phyloP scores from a whole-genome alignment of 2,113 vertebrate species.

The Fregata magnificens region DNA sequence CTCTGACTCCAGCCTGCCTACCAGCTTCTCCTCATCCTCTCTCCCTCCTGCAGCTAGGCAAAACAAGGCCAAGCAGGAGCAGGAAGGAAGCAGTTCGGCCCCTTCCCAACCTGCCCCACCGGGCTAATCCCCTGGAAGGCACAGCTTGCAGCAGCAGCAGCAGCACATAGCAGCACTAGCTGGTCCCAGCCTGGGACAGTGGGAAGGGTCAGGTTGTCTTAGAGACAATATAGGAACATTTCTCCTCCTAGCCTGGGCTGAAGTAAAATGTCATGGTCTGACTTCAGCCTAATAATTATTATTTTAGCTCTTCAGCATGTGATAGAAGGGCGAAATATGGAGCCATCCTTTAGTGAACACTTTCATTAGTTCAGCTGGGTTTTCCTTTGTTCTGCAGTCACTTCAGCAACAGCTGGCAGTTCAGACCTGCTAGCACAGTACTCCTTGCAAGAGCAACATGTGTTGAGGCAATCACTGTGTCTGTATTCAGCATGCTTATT shows the following conservation, averaged over 20 bases:
- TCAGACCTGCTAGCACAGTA: background rate
- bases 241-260: background rate
- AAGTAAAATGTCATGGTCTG: background rate
- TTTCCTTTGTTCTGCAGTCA: background rate
- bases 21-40: background rate
- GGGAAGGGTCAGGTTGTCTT: background rate
- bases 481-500: slow-evolving; percentile 19
- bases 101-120: background rate
- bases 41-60: background rate
- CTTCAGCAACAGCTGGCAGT: background rate
- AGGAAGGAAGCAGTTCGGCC: background rate
- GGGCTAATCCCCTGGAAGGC: background rate
- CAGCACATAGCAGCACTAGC: background rate
- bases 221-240: background rate
- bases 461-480: slow-evolving; percentile 16
- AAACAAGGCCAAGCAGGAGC: background rate
- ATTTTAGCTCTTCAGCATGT: background rate
- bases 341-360: background rate
- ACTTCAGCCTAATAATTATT: background rate
- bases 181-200: too few species aligned
- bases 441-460: background rate
- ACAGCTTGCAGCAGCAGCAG: background rate
- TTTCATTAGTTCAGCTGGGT: background rate
- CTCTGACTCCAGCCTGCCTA: background rate
- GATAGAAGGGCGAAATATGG: background rate